These are phyloP conservation scores for Arnoldichthys spilopterus DNA, from an alignment of 2,797 vertebrate genomes.

Conservation along the genomic window DNA sequence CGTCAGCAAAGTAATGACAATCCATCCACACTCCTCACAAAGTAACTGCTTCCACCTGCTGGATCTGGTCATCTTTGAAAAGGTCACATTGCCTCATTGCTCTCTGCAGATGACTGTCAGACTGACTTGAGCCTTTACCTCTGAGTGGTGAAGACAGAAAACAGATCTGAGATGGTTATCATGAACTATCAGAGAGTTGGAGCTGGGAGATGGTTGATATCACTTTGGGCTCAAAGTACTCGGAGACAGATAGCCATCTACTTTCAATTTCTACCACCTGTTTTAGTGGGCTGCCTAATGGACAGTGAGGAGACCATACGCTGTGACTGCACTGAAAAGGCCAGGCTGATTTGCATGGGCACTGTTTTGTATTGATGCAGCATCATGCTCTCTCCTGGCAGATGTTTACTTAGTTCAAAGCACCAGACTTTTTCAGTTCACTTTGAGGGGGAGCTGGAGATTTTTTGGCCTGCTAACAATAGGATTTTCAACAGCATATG, in stretches of 20 bases:
- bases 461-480: constrained; percentile 26
- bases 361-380: constrained; percentile 5
- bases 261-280: constrained; percentile 44
- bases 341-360: constrained; percentile 34
- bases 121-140: constrained; percentile 13
- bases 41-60: constrained; percentile 19
- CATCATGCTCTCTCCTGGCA: neutral
- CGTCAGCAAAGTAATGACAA: constrained; percentile 16
- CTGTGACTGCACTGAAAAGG: neutral
- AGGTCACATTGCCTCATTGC: constrained; percentile 23
- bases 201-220: constrained; percentile 36
- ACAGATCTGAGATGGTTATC: constrained; percentile 48
- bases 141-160: constrained; percentile 16
- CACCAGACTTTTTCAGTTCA: constrained; percentile 21
- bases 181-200: constrained; percentile 25
- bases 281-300: constrained; percentile 31
- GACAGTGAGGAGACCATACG: constrained; percentile 30
- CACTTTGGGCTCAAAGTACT: constrained; percentile 28
- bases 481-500: constrained; percentile 39
- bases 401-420: constrained; percentile 27
- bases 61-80: constrained; percentile 16
- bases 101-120: constrained; percentile 13
- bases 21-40: constrained; percentile 4
- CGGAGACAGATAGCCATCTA: constrained; percentile 42
- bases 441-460: neutral